Base-by-base conservation (phyloP, 2,888 invertebrate genomes). In the Himalopsyche tibetana region DNA sequence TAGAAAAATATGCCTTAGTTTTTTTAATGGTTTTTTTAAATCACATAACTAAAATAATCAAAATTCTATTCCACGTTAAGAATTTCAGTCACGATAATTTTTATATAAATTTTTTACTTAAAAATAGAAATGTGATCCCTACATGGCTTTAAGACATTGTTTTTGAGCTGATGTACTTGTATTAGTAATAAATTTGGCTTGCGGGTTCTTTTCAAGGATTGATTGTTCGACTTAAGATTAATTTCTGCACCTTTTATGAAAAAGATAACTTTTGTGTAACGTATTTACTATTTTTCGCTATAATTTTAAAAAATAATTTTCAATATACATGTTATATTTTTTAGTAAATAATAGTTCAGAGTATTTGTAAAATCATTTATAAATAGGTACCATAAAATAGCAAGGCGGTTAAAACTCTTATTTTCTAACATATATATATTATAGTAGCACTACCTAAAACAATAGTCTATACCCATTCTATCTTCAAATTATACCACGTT, bases 41-140 rank as follows among this genome's bases (percentile, higher is more conserved):
- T 63, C 6, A 19, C 63, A 63, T 63, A 11, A 19, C 4, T 63
- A 6, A 19, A 63, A 28, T 19, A 5, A 19, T 63, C n/a, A n/a
- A 19, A 19, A 63, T 63, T 63, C 63, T 63, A 63, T 63, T 63
- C 28, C 63, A 28, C 28, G 28, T 63, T 19, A 63, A 63, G 63
- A 19, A 63, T 63, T 63, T 63, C 28, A 63, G 1, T 63, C 63
- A 63, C 11, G 63, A 63, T 63, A 63, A 63, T 63, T 63, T 63
- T 63, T n/a, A 63, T 63, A 63, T 63, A 5, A 63, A 63, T 63
- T 63, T 63, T 63, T 63, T 63, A 63, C 63, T 19, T 63, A 63
- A 19, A 63, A 19, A 63, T 63, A 63, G 19, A 63, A 63, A 63
- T 19, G 63, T 63, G 63, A 63, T 63, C 28, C 63, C 63, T 63